These are phyloP conservation scores for Lophius americanus DNA, from an alignment of 2,797 vertebrate genomes.

Conservation along the genomic window DNA sequence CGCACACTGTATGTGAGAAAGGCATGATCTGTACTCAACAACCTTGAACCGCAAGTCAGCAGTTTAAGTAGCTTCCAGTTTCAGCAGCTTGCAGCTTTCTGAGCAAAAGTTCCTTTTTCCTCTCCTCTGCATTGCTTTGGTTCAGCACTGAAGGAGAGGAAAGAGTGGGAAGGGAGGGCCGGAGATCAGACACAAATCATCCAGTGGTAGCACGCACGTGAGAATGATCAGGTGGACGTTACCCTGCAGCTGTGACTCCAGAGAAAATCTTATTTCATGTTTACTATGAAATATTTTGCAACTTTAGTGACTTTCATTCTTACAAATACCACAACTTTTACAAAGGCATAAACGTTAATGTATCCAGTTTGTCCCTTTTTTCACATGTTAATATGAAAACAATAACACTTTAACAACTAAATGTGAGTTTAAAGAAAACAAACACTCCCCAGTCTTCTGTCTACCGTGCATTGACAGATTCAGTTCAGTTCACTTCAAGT, in stretches of 20 bases:
- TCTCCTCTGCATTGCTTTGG: conserved; percentile 54
- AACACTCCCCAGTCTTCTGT: too few species aligned
- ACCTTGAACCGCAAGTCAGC: conserved; percentile 58
- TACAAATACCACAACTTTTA: not conserved
- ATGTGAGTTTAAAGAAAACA: too few species aligned
- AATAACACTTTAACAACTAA: too few species aligned
- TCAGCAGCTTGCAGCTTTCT: conserved; percentile 46
- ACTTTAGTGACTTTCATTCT: not conserved
- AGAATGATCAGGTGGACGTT: conserved; percentile 69
- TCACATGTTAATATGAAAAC: too few species aligned
- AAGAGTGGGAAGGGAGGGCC: conserved; percentile 34
- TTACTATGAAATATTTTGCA: conserved; percentile 23
- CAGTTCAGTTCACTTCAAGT: too few species aligned
- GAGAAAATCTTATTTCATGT: conserved; percentile 37
- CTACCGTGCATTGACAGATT: too few species aligned
- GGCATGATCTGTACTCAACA: conserved; percentile 38
- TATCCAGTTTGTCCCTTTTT: not conserved
- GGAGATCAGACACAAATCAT: conserved; percentile 70
- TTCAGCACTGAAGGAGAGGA: conserved; percentile 62
- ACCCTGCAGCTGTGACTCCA: conserved; percentile 42
- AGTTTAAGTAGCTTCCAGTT: conserved; percentile 62
- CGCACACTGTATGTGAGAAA: conserved; percentile 42
- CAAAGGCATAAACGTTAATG: not conserved
- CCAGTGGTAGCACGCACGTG: conserved; percentile 67
- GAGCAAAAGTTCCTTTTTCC: conserved; percentile 46